Percentiles rank a stretch among this genome's conserved stretches.
Evolutionary conservation across 2,797 vertebrate species (phyloP).

Genomic region (Danio albolineatus): DNA sequence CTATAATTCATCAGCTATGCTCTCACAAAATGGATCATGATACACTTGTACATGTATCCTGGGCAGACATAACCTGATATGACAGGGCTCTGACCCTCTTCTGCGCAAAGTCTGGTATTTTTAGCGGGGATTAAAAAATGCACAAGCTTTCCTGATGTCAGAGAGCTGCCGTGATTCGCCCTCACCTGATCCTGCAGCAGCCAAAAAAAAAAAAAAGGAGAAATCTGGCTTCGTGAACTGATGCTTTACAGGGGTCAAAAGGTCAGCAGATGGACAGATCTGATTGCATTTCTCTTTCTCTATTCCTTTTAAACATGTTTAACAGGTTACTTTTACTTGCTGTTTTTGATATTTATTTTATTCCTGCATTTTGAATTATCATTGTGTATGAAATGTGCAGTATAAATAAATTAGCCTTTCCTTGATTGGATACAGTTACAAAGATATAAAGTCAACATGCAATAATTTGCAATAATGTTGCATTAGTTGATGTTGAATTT

Average conservation of each 20-base stretch:
- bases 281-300: neutral
- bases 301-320: too few species aligned
- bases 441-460: too few species aligned
- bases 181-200: constrained; percentile 21
- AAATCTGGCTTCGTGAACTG: neutral
- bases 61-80: constrained; percentile 63
- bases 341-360: too few species aligned
- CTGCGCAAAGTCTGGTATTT: constrained; percentile 59
- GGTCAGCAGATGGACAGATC: neutral
- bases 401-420: too few species aligned
- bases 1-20: constrained; percentile 62
- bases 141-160: constrained; percentile 38
- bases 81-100: constrained; percentile 61
- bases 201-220: neutral
- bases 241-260: neutral
- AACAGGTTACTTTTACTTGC: too few species aligned
- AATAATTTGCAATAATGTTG: neutral
- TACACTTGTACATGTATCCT: constrained; percentile 55
- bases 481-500: too few species aligned
- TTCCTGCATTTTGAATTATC: too few species aligned
- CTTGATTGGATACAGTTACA: too few species aligned
- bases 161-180: constrained; percentile 19
- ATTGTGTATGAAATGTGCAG: too few species aligned
- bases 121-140: constrained; percentile 55
- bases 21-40: constrained; percentile 65